Evolutionary conservation across 1,140 invertebrate species (phyloP), one percentile per base, ranked within the genome.

Genomic region (Habropoda laboriosa): DNA sequence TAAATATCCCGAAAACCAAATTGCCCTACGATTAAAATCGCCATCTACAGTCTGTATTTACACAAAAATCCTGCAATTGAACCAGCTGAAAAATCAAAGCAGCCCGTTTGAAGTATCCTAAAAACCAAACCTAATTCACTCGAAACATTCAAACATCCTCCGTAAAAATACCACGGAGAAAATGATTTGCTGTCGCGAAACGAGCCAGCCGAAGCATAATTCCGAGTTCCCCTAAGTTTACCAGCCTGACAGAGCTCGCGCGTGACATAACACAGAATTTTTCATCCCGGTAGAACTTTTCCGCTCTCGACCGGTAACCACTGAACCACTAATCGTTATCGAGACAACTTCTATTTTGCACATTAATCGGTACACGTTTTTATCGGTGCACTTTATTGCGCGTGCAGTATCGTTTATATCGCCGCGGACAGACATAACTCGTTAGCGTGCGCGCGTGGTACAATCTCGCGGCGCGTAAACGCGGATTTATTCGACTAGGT

Each of bases 341-440:
- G 40, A 30, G 63, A 30, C 40, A 66, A 47, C 63, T 66, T 30
- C 63, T 66, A 45, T 45, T 66, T 66, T 66, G 42, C 63, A 66
- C 63, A 66, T 66, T 66, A 66, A 66, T 66, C 42, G 63, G 18
- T 66, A 16, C 27, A 10, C 63, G 24, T 45, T 66, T 47, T 66
- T 66, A 47, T 45, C 63, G 24, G 4, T 30, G 42, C 60, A 40
- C 21, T 63, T 63, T 63, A 63, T 63, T 63, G 60, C 60, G 2
- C 60, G 35, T 63, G n/a, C 40, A 45, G 40, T 47, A 66, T 66
- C 63, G 63, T 66, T 66, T 45, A 63, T 81, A 77, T 63, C 77
- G 57, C 13, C 27, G 35, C 47, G 64, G n/a, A 35, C 47, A 42
- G 68, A 42, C 60, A 63, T 71, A 71, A n/a, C 35, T 24, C 18